A percentile compares a stretch with the other conserved stretches of the same genome.
Evolutionary conservation across 2,113 vertebrate genomes (phyloP).

Genomic region (Myotis yumanensis): DNA sequence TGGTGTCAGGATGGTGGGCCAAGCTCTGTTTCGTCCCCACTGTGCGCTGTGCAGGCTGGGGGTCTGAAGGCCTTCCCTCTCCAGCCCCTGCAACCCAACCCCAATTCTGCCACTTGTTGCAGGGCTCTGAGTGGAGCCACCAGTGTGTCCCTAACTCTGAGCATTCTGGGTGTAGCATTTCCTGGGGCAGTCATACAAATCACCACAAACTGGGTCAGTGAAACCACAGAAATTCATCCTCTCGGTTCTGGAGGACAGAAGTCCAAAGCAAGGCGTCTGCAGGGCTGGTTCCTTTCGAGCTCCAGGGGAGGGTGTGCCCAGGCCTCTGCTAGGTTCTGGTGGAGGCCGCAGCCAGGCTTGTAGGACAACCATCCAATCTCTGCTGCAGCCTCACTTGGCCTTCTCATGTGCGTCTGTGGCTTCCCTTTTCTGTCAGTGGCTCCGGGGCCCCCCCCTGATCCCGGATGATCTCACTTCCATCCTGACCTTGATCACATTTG

Average conservation of each 20-base stretch:
- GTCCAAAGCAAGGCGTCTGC: too few relatives aligned
- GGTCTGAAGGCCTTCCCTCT: neutral
- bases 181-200: neutral
- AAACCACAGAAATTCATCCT: neutral
- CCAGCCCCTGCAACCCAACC: fast-evolving
- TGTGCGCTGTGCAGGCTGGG: neutral
- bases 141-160: neutral
- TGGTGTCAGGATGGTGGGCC: neutral
- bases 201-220: neutral
- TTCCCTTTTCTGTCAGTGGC: neutral
- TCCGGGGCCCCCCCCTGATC: neutral
- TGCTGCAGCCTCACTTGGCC: fast-evolving
- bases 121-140: neutral
- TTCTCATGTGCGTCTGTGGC: fast-evolving
- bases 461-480: neutral
- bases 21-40: fast-evolving
- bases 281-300: neutral
- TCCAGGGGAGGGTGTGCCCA: neutral
- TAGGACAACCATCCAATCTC: fast-evolving
- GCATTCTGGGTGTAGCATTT: neutral
- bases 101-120: fast-evolving
- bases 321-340: fast-evolving
- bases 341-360: neutral
- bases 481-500: neutral
- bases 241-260: neutral